Evolutionary conservation across 2,888 invertebrate genomes (phyloP), one percentile per base, ranked within the genome.

Genomic region (Stenchaetothrips biformis): DNA sequence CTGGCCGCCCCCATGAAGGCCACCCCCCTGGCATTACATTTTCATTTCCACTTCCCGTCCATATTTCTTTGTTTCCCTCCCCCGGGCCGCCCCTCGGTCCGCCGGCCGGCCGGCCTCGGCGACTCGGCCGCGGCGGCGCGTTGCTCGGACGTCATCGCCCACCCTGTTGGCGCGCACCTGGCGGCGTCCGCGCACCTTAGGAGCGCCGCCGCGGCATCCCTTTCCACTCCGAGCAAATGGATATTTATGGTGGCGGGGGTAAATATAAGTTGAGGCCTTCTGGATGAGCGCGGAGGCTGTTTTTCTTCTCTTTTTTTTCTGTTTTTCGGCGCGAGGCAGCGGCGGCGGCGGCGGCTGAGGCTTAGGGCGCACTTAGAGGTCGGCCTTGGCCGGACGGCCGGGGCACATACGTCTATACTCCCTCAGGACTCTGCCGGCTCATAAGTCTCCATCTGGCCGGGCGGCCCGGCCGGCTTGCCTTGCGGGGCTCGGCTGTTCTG

Each of bases 391-490:
- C 37, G 37, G 59, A 18, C 59, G 18, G 59, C 59, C 16, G 18
- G 18, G 53, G 21, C 67, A 21, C 67, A 74, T 74, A n/a, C 67
- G 67, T 74, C 67, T 11, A 21, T 74, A 74, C 21, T 53, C 53
- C 53, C 53, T 11, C 13, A 25, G 67, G 67, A 9, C 53, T 16
- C 53, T 16, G 21, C 67, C 25, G 67, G 25, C n/a, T 74, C 67
- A 74, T 74, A 74, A 74, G 67, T 74, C 67, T 74, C 67, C 67
- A 74, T 74, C 67, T 74, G 67, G 8, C 21, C 59, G 67, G 67
- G 37, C 37, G 37, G 37, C 37, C 37, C 37, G 37, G 37, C 37
- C 1, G 37, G 37, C n/a, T n/a, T n/a, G n/a, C 37, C 37, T 37
- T 37, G 37, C 37, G 37, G 4, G 37, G 37, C 37, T 37, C 37